Evolutionary conservation across 2,113 vertebrate genomes (phyloP), one percentile per base, ranked within the genome.

Genomic region (Microcebus tavaratra): DNA sequence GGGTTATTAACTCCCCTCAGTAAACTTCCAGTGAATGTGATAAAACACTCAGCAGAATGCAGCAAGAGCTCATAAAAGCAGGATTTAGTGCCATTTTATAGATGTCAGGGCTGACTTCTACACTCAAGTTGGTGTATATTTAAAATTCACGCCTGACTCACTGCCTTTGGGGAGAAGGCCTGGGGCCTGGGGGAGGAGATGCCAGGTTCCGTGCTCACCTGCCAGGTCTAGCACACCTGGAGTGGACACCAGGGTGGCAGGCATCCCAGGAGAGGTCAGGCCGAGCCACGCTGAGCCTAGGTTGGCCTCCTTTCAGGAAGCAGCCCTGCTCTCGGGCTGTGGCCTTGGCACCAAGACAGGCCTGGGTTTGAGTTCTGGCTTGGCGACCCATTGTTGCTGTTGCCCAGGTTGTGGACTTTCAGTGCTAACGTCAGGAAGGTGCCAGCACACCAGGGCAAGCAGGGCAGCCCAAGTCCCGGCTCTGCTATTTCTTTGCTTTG

Each of bases 81-180:
- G 95, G 84, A 97, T 97, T 97, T 97, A 97, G 90, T 96, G 92
- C 94, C 92, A 91, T 97, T 97, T 98, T 97, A 98, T 97, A 94
- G 95, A 88, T 73, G 92, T 96, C 91, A 97, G 94, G 94, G 55
- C 90, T 95, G 95, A 95, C 94, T 70, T 23, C 65, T 48, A 87
- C 82, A 67, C 96, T 1, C 20, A 85, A 82, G 50, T 39, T 92
- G 42, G 3, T 82, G n/a, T 20, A 0, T 97, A 82, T 50, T 39
- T 90, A 97, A 95, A 97, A 96, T 96, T 82, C 91, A 31, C 0
- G 53, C 89, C 34, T n/a, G 34, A 80, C 25, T 72, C 55, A 67
- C 27, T 97, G 80, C 23, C 73, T 95, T 82, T 67, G 34, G 15
- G 75, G 79, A 90, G 90, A 91, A 91, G 79, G 27, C 50, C 72